Evolutionary conservation across 2,888 invertebrate genomes (phyloP).

Genomic region (Isotomurus palustris): DNA sequence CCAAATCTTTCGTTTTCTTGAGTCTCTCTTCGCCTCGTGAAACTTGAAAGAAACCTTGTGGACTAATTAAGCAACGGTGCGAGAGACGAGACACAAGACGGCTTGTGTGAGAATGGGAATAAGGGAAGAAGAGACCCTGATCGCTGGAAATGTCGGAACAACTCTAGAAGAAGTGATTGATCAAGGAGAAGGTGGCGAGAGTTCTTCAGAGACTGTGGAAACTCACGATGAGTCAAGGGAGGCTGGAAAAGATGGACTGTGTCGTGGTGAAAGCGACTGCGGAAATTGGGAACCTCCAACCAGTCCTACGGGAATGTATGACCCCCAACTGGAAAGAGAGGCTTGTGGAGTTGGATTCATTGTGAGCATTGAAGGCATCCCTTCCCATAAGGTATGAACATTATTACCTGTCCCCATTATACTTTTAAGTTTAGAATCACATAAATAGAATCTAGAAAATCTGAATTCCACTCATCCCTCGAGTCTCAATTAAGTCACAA

Average conservation of each 20-base stretch:
- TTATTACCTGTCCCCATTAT: slow-evolving; percentile 8
- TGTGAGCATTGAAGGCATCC: slow-evolving; percentile 92
- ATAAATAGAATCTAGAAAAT: too few species aligned
- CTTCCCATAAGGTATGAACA: slow-evolving; percentile 74
- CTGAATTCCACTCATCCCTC: too few species aligned
- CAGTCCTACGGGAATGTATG: slow-evolving; percentile 84
- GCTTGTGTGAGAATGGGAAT: neutral
- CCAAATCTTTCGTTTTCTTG: too few species aligned
- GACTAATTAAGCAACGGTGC: neutral
- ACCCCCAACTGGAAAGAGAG: slow-evolving; percentile 91
- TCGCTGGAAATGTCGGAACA: neutral
- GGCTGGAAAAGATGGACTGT: neutral
- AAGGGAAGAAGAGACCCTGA: neutral
- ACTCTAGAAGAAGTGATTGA: neutral
- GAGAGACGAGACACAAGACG: neutral
- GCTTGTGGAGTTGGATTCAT: slow-evolving; percentile 99
- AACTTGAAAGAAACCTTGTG: neutral
- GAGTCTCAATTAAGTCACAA: too few species aligned
- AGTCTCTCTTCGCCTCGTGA: too few species aligned
- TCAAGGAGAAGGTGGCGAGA: neutral
- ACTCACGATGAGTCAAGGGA: too few species aligned
- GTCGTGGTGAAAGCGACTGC: neutral
- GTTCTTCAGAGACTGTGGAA: too few species aligned
- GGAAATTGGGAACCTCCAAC: slow-evolving; percentile 55
- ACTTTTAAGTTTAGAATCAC: neutral